Percentiles rank a stretch among this genome's conserved stretches.
phyloP scores from a whole-genome alignment of 2,113 vertebrate genomes.

The Podiceps cristatus region DNA sequence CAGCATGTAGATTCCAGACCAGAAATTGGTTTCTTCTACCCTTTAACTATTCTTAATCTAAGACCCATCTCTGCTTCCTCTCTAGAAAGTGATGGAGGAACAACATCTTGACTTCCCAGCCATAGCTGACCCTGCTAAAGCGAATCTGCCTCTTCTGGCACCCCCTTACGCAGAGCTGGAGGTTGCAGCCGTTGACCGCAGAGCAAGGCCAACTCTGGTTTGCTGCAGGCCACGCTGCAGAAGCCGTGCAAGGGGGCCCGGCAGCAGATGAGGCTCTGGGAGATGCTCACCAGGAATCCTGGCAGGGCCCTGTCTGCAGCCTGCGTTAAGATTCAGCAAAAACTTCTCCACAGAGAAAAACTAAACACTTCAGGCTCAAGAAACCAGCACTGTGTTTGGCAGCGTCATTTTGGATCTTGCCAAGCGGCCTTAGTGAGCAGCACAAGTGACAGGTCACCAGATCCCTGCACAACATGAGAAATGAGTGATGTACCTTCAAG shows the following conservation, averaged over 20 bases:
- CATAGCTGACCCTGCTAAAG: neutral
- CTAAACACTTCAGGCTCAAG: accelerated
- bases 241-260: accelerated
- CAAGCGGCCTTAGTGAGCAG: neutral
- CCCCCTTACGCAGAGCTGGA: neutral
- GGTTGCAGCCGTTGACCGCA: neutral
- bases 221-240: neutral
- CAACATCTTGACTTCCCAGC: neutral
- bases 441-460: neutral
- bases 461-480: neutral
- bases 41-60: neutral
- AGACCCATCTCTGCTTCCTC: neutral
- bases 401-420: neutral
- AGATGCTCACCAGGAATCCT: neutral
- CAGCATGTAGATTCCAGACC: neutral
- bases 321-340: neutral
- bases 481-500: neutral
- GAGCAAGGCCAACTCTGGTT: neutral
- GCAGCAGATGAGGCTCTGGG: neutral
- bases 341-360: neutral
- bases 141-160: neutral
- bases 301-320: neutral
- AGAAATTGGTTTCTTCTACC: neutral
- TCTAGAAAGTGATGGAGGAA: neutral
- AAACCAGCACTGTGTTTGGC: neutral